A percentile compares a stretch with the other conserved stretches of the same genome.
These are phyloP conservation scores for Pelobates fuscus DNA, from an alignment of 2,113 vertebrate species.

Conservation along the genomic window DNA sequence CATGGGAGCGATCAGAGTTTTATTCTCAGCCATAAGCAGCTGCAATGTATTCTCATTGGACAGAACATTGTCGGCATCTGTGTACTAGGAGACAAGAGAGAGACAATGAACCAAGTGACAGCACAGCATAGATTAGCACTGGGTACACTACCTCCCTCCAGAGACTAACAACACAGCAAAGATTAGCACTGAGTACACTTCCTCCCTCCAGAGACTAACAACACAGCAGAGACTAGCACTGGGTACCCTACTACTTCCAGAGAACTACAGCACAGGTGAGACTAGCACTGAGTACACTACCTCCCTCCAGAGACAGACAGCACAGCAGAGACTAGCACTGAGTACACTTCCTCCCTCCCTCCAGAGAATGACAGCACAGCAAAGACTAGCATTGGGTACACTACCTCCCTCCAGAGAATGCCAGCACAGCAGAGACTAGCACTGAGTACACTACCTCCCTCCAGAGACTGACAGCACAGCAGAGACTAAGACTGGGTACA, in stretches of 20 bases:
- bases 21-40: slow-evolving; percentile 80
- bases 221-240: background rate
- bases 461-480: background rate
- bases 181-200: background rate
- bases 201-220: background rate
- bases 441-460: background rate
- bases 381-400: background rate
- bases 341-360: background rate
- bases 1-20: slow-evolving; percentile 90
- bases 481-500: too few species aligned
- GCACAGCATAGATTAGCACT: background rate
- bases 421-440: background rate
- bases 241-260: too few species aligned
- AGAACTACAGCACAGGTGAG: too few species aligned
- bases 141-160: background rate
- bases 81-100: slow-evolving; percentile 66
- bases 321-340: too few species aligned
- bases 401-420: background rate
- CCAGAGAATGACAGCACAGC: background rate
- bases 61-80: slow-evolving; percentile 91
- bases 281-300: too few species aligned
- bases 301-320: too few species aligned
- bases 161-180: background rate
- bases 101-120: background rate
- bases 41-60: slow-evolving; percentile 85